Evolutionary conservation across 2,113 vertebrate genomes (phyloP).

Genomic region (Lagopus muta): DNA sequence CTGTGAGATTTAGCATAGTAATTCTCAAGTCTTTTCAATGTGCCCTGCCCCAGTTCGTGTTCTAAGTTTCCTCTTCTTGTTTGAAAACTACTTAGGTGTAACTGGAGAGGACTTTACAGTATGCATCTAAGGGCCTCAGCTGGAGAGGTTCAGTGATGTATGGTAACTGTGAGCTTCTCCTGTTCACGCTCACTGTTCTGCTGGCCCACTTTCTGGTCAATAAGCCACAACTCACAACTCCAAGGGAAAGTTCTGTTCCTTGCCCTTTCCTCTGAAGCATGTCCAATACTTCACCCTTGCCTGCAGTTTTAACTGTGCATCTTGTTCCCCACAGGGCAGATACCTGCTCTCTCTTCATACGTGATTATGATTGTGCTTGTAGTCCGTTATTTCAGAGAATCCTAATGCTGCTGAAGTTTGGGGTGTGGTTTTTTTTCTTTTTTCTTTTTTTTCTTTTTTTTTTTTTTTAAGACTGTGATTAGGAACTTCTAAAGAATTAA

Average conservation of each 20-base stretch:
- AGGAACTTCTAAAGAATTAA: not conserved
- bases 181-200: not conserved
- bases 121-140: not conserved
- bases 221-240: not conserved
- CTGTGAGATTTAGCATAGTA: not conserved
- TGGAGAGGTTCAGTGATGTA: not conserved
- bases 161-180: not conserved
- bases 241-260: not conserved
- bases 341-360: not conserved
- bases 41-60: not conserved
- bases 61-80: not conserved
- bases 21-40: not conserved
- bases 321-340: not conserved
- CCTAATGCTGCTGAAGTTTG: not conserved
- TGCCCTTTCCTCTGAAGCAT: not conserved
- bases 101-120: not conserved
- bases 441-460: not conserved
- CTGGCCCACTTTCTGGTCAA: not conserved
- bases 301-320: not conserved
- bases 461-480: not conserved
- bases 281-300: not conserved
- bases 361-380: fast-evolving
- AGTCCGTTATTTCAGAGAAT: not conserved
- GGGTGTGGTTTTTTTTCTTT: not conserved
- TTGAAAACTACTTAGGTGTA: not conserved